phyloP scores from a whole-genome alignment of 2,113 vertebrate species.

The Grus americana region DNA sequence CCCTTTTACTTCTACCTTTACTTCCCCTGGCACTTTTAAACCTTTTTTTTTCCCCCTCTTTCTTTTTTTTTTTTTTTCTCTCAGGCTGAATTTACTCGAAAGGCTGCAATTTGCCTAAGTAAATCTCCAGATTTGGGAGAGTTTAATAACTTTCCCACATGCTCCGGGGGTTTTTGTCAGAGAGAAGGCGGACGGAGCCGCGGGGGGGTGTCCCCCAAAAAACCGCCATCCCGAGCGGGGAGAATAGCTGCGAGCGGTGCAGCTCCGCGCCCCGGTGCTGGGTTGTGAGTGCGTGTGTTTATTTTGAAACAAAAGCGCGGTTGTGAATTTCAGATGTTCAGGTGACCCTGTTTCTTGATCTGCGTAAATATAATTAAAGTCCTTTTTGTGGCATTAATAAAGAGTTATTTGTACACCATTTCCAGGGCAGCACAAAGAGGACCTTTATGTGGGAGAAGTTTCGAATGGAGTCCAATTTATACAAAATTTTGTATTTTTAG shows the following conservation, averaged over 20 bases:
- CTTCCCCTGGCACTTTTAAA: not conserved
- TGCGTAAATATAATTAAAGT: conserved; percentile 98
- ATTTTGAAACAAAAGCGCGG: conserved; percentile 65
- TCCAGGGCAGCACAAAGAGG: conserved; percentile 95
- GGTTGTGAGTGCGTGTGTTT: not conserved
- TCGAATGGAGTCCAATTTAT: conserved; percentile 91
- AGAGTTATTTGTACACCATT: conserved; percentile 99
- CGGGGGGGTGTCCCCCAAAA: not conserved
- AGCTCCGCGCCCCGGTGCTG: not conserved
- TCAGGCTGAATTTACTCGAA: not conserved
- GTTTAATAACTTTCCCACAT: conserved; percentile 61
- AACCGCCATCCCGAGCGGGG: not conserved
- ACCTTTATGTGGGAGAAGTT: conserved; percentile 92
- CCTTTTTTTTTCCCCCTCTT: not conserved
- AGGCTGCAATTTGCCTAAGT: not conserved
- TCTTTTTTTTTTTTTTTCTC: too few species aligned
- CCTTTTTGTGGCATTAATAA: conserved; percentile 98
- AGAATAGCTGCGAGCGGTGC: not conserved
- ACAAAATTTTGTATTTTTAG: conserved; percentile 97
- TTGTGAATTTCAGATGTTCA: conserved; percentile 77
- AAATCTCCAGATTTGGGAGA: not conserved
- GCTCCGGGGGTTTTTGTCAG: conserved; percentile 9
- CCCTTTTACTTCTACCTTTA: not conserved
- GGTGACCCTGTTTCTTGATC: conserved; percentile 85
- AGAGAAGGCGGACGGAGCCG: not conserved